phyloP scores from a whole-genome alignment of 1,140 invertebrate genomes.

The Stegodyphus mimosarum region DNA sequence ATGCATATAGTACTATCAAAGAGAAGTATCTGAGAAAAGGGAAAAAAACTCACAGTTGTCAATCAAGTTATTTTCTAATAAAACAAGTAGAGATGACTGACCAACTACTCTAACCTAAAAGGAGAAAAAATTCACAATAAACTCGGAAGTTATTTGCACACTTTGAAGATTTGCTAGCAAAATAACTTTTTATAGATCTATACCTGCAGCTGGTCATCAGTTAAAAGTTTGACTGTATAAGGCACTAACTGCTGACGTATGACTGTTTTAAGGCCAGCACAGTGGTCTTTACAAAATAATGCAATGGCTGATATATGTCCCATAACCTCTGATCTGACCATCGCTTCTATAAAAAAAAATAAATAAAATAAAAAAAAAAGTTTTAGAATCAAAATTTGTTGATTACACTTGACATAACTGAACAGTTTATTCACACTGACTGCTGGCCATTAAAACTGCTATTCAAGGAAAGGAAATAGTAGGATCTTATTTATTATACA shows the following conservation, averaged over 20 bases:
- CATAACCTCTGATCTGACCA: slow-evolving; percentile 74
- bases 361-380: too few species aligned
- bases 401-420: too few species aligned
- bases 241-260: slow-evolving; percentile 73
- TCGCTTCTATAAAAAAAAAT: slow-evolving; percentile 69
- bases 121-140: not conserved
- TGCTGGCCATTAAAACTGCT: too few species aligned
- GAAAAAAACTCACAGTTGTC: slow-evolving; percentile 67
- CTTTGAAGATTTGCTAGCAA: too few species aligned
- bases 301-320: slow-evolving; percentile 76
- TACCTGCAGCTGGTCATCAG: slow-evolving; percentile 75
- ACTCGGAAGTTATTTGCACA: not conserved
- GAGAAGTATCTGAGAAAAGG: too few species aligned
- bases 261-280: slow-evolving; percentile 68
- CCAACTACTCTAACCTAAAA: slow-evolving; percentile 75
- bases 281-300: slow-evolving; percentile 73
- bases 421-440: too few species aligned
- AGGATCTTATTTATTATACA: too few species aligned
- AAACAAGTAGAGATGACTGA: slow-evolving; percentile 73
- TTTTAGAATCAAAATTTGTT: too few species aligned
- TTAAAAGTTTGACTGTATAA: slow-evolving; percentile 74
- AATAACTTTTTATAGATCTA: slow-evolving; percentile 29
- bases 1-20: too few species aligned
- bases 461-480: too few species aligned
- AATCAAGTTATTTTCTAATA: slow-evolving; percentile 75